phyloP scores from a whole-genome alignment of 2,113 vertebrate species.

The Osmerus mordax region DNA sequence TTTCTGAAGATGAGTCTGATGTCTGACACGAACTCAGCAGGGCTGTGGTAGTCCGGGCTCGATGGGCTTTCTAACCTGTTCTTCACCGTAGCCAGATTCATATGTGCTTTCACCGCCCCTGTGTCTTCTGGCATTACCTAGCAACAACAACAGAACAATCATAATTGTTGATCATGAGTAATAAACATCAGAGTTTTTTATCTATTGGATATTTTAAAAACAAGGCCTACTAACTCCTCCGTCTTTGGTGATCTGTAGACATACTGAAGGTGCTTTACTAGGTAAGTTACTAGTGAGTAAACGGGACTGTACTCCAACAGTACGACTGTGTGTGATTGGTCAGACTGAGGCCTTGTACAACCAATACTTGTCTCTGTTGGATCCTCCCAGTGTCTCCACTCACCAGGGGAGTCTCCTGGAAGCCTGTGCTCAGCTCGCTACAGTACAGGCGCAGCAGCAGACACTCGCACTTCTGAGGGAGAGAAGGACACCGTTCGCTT shows the following conservation, averaged over 20 bases:
- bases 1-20: constrained; percentile 83
- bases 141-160: too few species aligned
- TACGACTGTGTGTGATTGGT: too few species aligned
- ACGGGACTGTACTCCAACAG: too few species aligned
- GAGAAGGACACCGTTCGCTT: constrained; percentile 6
- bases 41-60: constrained; percentile 73
- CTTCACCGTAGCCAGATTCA: constrained; percentile 79
- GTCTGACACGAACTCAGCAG: constrained; percentile 82
- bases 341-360: too few species aligned
- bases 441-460: constrained; percentile 82
- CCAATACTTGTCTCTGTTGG: too few species aligned
- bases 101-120: constrained; percentile 79
- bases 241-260: too few species aligned
- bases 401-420: constrained; percentile 79
- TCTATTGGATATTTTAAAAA: too few species aligned
- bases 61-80: constrained; percentile 76
- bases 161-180: too few species aligned
- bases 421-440: constrained; percentile 78
- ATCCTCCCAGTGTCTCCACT: constrained; percentile 45
- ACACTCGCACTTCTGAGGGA: constrained; percentile 82
- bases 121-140: constrained; percentile 78
- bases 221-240: too few species aligned
- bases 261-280: too few species aligned
- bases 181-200: too few species aligned
- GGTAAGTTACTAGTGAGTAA: too few species aligned